Percentiles rank a stretch among this genome's conserved stretches.
Conservation (phyloP, 2,888 invertebrate genomes). For the Caenorhabditis afra region DNA sequence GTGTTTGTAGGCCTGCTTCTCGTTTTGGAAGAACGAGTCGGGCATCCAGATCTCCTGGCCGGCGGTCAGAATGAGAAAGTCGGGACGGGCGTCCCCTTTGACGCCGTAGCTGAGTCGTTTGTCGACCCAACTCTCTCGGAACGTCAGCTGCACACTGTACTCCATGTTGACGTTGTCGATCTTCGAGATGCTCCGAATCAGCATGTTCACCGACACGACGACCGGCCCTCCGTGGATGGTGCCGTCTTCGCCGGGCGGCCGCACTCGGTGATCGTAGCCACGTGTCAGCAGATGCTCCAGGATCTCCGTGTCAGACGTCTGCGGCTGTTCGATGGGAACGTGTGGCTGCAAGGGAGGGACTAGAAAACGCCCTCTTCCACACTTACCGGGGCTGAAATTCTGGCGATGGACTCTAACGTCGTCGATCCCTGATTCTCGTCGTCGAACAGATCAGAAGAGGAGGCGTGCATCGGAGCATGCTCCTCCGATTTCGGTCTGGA, state of each 20-base stretch:
- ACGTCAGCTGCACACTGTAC: constrained; percentile 92
- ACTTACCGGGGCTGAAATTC: constrained; percentile 44
- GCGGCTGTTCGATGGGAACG: constrained; percentile 64
- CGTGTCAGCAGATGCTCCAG: constrained; percentile 74
- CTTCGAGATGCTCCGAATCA: constrained; percentile 79
- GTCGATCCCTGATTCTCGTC: constrained; percentile 38
- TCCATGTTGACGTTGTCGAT: constrained; percentile 81
- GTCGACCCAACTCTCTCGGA: constrained; percentile 97
- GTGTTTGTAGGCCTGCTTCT: constrained; percentile 91
- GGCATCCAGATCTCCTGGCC: constrained; percentile 95
- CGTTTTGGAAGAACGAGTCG: constrained; percentile 94
- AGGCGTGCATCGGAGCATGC: constrained; percentile 10
- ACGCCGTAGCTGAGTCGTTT: constrained; percentile 84
- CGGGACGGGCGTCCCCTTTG: constrained; percentile 83
- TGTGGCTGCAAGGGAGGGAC: constrained; percentile 64
- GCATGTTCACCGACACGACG: constrained; percentile 78
- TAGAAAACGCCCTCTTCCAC: too few relatives aligned
- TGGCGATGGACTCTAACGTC: constrained; percentile 48
- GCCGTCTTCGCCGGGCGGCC: constrained; percentile 75
- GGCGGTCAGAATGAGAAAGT: constrained; percentile 77
- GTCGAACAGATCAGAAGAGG: constrained; percentile 10
- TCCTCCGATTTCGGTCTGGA: constrained; percentile 41
- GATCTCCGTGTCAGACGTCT: constrained; percentile 76
- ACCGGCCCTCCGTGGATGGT: constrained; percentile 73
- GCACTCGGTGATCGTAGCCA: constrained; percentile 79